Evolutionary conservation across 2,888 invertebrate species (phyloP).

Genomic region (Dromius quadrimaculatus): DNA sequence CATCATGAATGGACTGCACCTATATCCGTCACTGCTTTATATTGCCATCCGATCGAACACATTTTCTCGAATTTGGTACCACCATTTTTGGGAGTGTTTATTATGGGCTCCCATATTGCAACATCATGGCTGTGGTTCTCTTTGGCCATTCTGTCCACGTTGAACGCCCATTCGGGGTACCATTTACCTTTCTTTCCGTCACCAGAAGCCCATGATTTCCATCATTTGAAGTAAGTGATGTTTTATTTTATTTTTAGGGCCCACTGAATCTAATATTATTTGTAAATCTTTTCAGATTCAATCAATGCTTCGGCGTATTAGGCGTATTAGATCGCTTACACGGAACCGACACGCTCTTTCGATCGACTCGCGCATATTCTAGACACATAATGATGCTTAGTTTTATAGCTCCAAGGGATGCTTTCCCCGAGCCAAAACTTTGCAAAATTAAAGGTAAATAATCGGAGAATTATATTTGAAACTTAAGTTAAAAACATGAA

Average conservation of each 20-base stretch:
- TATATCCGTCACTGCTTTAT: slow-evolving; percentile 83
- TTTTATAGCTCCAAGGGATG: slow-evolving; percentile 75
- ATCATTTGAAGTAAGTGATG: slow-evolving; percentile 80
- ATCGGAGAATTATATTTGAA: not conserved
- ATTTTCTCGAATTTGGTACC: slow-evolving; percentile 83
- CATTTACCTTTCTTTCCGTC: slow-evolving; percentile 88
- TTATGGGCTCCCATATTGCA: slow-evolving; percentile 82
- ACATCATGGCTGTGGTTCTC: slow-evolving; percentile 85
- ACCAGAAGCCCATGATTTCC: slow-evolving; percentile 89
- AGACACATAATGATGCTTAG: slow-evolving; percentile 81
- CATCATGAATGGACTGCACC: slow-evolving; percentile 93
- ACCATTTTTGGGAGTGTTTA: slow-evolving; percentile 78
- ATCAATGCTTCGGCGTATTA: slow-evolving; percentile 85
- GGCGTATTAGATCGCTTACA: slow-evolving; percentile 86
- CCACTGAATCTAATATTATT: not conserved
- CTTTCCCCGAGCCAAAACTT: slow-evolving; percentile 73
- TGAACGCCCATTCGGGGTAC: slow-evolving; percentile 87
- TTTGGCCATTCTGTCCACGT: slow-evolving; percentile 81
- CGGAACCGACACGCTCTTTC: slow-evolving; percentile 83
- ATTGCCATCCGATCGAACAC: slow-evolving; percentile 85
- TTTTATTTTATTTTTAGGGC: slow-evolving; percentile 2
- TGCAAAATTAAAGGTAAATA: slow-evolving; percentile 62
- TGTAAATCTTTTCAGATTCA: slow-evolving; percentile 76
- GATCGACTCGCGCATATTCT: slow-evolving; percentile 77
- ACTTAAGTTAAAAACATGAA: not conserved